These are phyloP conservation scores for Thelaira solivaga DNA, from an alignment of 2,888 invertebrate genomes.

Conservation along the genomic window DNA sequence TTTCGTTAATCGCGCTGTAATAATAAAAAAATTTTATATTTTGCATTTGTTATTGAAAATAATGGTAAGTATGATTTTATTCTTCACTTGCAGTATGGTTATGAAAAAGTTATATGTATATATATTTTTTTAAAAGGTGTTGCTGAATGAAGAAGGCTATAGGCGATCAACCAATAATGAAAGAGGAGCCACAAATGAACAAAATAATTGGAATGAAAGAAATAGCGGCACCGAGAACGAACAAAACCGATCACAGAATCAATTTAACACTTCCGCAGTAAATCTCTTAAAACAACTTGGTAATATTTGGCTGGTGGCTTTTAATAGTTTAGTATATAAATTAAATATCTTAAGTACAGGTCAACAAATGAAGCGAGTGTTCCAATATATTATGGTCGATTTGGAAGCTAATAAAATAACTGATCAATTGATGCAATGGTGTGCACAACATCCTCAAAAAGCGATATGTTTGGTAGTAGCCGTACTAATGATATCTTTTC, in stretches of 20 bases:
- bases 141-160: not conserved
- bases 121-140: not conserved
- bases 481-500: constrained; percentile 68
- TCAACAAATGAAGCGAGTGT: constrained; percentile 62
- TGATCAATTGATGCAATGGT: constrained; percentile 66
- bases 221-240: not conserved
- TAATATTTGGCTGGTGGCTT: constrained; percentile 1
- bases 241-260: not conserved
- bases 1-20: too few species aligned
- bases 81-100: not conserved
- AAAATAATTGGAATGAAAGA: not conserved
- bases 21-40: too few species aligned
- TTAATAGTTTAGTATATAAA: not conserved
- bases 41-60: too few species aligned
- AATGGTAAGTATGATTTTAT: not conserved
- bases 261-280: constrained; percentile 11
- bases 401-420: constrained; percentile 68
- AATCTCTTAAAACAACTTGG: constrained; percentile 24
- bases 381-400: constrained; percentile 65
- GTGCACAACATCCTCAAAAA: constrained; percentile 68
- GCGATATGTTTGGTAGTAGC: constrained; percentile 67
- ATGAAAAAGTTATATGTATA: not conserved
- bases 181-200: not conserved
- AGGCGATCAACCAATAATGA: not conserved
- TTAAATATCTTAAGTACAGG: constrained; percentile 58